Percentiles rank a stretch among this genome's conserved stretches.
Conservation (phyloP, 2,113 vertebrate genomes). For the Benitochromis conjunctus region DNA sequence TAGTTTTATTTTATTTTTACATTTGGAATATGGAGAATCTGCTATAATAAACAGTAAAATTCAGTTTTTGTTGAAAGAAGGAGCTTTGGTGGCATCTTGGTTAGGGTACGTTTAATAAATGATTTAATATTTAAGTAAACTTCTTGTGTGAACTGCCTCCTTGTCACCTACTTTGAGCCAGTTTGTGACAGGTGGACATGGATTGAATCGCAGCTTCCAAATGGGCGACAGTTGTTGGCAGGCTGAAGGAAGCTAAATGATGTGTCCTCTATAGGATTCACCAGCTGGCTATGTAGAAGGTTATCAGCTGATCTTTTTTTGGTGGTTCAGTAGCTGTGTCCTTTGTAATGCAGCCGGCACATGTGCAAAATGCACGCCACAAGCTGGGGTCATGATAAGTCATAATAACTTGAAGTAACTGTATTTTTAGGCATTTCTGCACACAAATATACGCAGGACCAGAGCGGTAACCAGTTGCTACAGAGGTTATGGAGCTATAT, state of each 20-base stretch:
- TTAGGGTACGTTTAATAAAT: fast-evolving
- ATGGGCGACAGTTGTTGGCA: not conserved
- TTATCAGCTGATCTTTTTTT: not conserved
- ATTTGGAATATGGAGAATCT: not conserved
- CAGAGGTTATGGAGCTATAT: not conserved
- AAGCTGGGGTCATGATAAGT: not conserved
- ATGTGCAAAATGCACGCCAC: not conserved
- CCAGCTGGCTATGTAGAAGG: not conserved
- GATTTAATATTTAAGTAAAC: not conserved
- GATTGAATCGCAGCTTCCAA: not conserved
- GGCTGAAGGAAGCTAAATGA: not conserved
- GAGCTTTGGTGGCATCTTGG: fast-evolving
- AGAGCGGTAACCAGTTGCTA: not conserved
- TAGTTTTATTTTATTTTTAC: not conserved
- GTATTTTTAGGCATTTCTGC: not conserved
- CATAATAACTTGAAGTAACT: not conserved
- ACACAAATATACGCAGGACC: not conserved
- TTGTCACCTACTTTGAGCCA: not conserved
- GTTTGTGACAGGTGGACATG: not conserved
- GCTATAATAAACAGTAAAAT: not conserved
- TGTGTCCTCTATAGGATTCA: not conserved
- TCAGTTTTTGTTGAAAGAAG: fast-evolving
- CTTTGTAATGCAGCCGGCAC: not conserved
- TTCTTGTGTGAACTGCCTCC: not conserved
- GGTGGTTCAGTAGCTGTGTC: not conserved